These are phyloP conservation scores for Bombus superbus DNA, from an alignment of 1,140 invertebrate genomes.

Conservation along the genomic window DNA sequence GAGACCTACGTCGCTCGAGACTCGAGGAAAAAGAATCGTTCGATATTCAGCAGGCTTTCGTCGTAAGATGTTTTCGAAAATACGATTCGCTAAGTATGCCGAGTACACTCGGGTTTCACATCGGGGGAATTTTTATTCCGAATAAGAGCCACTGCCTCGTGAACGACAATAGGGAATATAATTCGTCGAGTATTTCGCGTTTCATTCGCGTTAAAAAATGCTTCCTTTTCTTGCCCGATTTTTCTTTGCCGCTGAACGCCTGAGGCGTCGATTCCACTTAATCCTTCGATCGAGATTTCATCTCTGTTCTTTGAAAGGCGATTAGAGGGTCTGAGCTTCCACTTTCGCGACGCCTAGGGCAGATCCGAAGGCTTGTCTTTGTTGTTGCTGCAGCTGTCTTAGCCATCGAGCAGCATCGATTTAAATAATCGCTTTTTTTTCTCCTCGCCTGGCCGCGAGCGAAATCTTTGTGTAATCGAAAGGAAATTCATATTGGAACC, in stretches of 20 bases:
- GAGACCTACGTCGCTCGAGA: neutral
- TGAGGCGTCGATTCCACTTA: slow-evolving; percentile 41
- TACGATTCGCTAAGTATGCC: neutral
- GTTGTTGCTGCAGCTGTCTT: slow-evolving; percentile 27
- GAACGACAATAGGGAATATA: neutral
- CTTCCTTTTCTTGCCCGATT: neutral
- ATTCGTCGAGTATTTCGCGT: slow-evolving; percentile 2
- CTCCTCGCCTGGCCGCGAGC: neutral
- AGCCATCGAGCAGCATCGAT: slow-evolving; percentile 35
- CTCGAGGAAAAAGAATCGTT: neutral
- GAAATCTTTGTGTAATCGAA: neutral
- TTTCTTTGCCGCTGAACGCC: slow-evolving; percentile 5
- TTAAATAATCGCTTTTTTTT: slow-evolving; percentile 38
- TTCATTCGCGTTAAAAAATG: slow-evolving; percentile 1
- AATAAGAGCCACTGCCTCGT: neutral
- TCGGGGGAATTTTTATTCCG: neutral
- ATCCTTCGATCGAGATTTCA: slow-evolving; percentile 50
- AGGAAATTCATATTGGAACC: neutral
- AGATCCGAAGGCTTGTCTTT: slow-evolving; percentile 31
- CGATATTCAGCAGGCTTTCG: neutral
- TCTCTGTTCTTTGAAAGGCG: slow-evolving; percentile 51
- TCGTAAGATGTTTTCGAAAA: neutral
- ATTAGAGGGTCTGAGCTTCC: slow-evolving; percentile 49
- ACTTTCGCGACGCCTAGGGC: slow-evolving; percentile 30
- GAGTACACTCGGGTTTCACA: neutral